Percentiles rank a stretch among this genome's conserved stretches.
phyloP scores from a whole-genome alignment of 2,888 invertebrate species.

The Phengaris alcon region DNA sequence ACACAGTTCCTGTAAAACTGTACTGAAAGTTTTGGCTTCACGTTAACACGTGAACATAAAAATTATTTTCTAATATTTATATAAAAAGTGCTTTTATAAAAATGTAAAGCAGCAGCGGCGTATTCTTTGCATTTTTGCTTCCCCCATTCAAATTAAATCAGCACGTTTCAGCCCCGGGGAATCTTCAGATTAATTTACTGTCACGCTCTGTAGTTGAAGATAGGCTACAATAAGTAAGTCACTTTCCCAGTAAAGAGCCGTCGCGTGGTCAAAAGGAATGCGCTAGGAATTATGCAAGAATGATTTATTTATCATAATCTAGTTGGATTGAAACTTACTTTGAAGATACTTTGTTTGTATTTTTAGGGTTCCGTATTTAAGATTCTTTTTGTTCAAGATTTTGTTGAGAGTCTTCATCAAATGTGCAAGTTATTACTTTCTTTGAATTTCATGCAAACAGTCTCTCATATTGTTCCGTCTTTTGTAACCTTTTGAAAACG shows the following conservation, averaged over 20 bases:
- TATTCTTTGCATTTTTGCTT: slow-evolving; percentile 47
- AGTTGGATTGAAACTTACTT: not conserved
- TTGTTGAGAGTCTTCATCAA: too few relatives aligned
- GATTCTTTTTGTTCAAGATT: too few relatives aligned
- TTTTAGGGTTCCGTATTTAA: not conserved
- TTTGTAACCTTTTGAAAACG: not conserved
- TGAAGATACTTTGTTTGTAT: not conserved
- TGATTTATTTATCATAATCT: slow-evolving; percentile 1
- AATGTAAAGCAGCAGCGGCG: slow-evolving; percentile 37
- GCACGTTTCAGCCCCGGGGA: slow-evolving; percentile 46
- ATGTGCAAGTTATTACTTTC: not conserved
- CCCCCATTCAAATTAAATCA: slow-evolving; percentile 56
- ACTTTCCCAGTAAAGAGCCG: slow-evolving; percentile 22
- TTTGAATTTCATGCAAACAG: not conserved
- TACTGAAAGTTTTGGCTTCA: too few relatives aligned
- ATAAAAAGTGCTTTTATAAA: slow-evolving; percentile 30
- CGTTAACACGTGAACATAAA: too few relatives aligned
- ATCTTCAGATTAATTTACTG: slow-evolving; percentile 37
- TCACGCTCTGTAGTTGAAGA: slow-evolving; percentile 31
- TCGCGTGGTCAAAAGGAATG: not conserved
- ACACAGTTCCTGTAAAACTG: too few relatives aligned
- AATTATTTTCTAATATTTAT: not conserved
- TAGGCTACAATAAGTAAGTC: slow-evolving; percentile 23
- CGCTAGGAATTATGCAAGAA: slow-evolving; percentile 7
- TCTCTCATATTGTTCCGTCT: not conserved